These are phyloP conservation scores for Cataglyphis altisquamis DNA, from an alignment of 2,888 invertebrate genomes.

Conservation along the genomic window DNA sequence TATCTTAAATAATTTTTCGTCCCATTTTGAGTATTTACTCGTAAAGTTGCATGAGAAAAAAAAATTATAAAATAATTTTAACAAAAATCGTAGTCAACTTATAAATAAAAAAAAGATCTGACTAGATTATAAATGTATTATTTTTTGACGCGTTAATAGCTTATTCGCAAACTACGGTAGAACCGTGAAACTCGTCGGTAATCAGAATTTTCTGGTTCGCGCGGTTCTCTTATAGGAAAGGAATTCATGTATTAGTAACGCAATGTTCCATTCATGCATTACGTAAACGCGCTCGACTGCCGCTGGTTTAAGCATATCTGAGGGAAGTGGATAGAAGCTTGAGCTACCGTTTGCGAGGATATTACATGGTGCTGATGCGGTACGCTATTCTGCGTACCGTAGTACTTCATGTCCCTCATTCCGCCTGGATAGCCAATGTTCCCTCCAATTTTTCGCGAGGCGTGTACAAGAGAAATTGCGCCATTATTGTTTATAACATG, in stretches of 20 bases:
- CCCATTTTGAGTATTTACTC: neutral
- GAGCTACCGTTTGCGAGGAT: constrained; percentile 30
- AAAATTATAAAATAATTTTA: neutral
- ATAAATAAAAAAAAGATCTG: neutral
- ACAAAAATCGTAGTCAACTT: neutral
- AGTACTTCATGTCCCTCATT: constrained; percentile 22
- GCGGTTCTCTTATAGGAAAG: neutral
- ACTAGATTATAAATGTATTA: neutral
- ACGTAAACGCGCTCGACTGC: constrained; percentile 40
- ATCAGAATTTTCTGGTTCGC: constrained; percentile 33
- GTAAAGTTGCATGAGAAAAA: neutral
- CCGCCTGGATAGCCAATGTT: neutral
- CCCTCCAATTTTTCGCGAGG: constrained; percentile 8
- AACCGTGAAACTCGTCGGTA: constrained; percentile 16
- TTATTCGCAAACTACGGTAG: constrained; percentile 12
- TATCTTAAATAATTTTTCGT: neutral
- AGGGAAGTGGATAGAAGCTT: constrained; percentile 40
- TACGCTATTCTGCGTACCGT: constrained; percentile 13
- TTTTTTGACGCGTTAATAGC: neutral
- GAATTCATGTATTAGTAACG: constrained; percentile 47
- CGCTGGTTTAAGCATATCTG: constrained; percentile 37
- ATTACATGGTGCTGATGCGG: constrained; percentile 17
- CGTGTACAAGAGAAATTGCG: constrained; percentile 12
- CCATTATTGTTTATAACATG: neutral
- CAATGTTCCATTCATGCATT: constrained; percentile 47